phyloP scores from a whole-genome alignment of 2,888 invertebrate genomes.

The Myopa testacea region DNA sequence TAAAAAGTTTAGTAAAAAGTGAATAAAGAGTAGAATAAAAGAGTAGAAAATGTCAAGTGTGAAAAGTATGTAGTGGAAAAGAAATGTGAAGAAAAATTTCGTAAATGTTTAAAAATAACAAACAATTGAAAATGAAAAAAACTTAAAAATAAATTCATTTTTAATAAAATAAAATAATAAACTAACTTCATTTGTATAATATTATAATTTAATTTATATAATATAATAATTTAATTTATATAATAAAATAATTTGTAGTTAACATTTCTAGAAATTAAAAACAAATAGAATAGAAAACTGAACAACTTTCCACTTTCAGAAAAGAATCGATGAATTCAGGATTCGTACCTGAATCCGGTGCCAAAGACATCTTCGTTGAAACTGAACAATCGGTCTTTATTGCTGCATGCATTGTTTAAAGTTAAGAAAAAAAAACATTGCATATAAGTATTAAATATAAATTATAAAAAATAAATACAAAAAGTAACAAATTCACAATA shows the following conservation, averaged over 20 bases:
- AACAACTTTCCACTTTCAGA: not conserved
- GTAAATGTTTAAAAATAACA: not conserved
- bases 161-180: too few relatives aligned
- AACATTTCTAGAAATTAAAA: too few relatives aligned
- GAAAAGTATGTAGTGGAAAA: conserved; percentile 1
- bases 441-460: not conserved
- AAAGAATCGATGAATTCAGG: not conserved
- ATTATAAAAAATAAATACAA: not conserved
- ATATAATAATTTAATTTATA: too few relatives aligned
- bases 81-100: conserved; percentile 26
- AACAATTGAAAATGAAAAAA: conserved; percentile 22
- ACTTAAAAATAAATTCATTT: too few relatives aligned
- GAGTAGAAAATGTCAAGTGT: conserved; percentile 17
- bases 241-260: too few relatives aligned
- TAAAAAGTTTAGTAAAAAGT: conserved; percentile 38
- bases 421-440: not conserved
- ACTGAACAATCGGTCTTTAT: conserved; percentile 84
- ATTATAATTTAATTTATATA: too few relatives aligned
- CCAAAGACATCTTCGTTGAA: conserved; percentile 82
- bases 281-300: not conserved
- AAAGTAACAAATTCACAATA: not conserved
- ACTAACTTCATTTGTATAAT: too few relatives aligned
- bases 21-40: conserved; percentile 38
- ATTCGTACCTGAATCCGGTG: conserved; percentile 63
- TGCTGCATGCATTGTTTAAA: conserved; percentile 77